Conservation (phyloP, 1,140 invertebrate genomes). For the Aphis craccivora region DNA sequence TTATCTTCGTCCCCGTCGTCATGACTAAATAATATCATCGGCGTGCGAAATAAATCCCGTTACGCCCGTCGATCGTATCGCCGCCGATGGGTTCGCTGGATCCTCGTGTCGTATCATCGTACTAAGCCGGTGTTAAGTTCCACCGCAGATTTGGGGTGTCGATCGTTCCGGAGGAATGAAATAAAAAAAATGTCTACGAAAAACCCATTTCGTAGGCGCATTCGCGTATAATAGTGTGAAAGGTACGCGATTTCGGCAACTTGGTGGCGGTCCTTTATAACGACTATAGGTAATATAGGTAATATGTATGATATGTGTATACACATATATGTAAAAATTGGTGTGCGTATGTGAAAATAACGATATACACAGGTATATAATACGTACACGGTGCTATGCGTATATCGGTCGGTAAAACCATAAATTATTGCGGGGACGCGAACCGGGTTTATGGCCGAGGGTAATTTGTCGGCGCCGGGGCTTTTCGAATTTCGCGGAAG, state of each 20-base stretch:
- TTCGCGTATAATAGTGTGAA: background rate
- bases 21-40: no score
- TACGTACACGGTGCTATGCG: background rate
- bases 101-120: no score
- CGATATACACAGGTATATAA: background rate
- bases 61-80: background rate
- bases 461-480: background rate
- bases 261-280: background rate
- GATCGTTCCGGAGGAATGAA: background rate
- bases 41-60: background rate
- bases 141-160: background rate
- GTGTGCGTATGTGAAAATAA: background rate
- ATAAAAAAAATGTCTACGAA: background rate
- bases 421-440: slow-evolving; percentile 12
- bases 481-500: background rate
- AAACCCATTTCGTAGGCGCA: background rate
- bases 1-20: background rate
- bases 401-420: background rate
- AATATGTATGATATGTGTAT: no score
- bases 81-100: background rate
- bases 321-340: background rate
- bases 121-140: no score
- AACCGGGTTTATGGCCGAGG: background rate
- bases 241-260: background rate
- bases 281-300: background rate